phyloP scores from a whole-genome alignment of 1,140 invertebrate genomes.

The Drosophila nasuta region DNA sequence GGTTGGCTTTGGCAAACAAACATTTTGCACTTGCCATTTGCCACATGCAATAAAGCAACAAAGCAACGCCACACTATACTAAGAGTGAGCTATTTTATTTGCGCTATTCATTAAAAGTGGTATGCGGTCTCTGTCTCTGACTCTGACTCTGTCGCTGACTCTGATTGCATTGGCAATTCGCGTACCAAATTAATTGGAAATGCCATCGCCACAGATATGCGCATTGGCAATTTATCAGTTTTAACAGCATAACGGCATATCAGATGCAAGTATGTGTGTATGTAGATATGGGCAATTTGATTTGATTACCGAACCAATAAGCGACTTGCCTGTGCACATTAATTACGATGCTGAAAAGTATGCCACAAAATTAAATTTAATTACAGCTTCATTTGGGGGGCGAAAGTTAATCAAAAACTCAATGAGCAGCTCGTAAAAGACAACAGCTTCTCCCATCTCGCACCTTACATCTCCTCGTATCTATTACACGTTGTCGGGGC shows the following conservation, averaged over 20 bases:
- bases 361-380: slow-evolving; percentile 82
- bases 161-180: slow-evolving; percentile 28
- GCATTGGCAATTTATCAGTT: slow-evolving; percentile 33
- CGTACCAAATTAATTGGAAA: slow-evolving; percentile 60
- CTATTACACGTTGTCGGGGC: slow-evolving; percentile 77
- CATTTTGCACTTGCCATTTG: slow-evolving; percentile 22
- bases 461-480: slow-evolving; percentile 32
- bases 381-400: slow-evolving; percentile 75
- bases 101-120: slow-evolving; percentile 21
- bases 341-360: slow-evolving; percentile 58
- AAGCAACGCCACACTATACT: neutral
- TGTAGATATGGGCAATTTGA: slow-evolving; percentile 42
- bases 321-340: slow-evolving; percentile 23
- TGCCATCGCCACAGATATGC: slow-evolving; percentile 45
- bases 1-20: slow-evolving; percentile 23
- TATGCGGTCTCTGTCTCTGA: slow-evolving; percentile 6
- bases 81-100: slow-evolving; percentile 1
- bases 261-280: slow-evolving; percentile 6
- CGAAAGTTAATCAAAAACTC: slow-evolving; percentile 83
- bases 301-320: slow-evolving; percentile 68
- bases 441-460: slow-evolving; percentile 17
- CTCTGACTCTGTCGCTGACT: slow-evolving; percentile 15
- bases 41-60: slow-evolving; percentile 30
- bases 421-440: slow-evolving; percentile 78
- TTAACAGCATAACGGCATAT: slow-evolving; percentile 3